Conservation (phyloP, 1,140 invertebrate genomes). For the Phortica variegata region DNA sequence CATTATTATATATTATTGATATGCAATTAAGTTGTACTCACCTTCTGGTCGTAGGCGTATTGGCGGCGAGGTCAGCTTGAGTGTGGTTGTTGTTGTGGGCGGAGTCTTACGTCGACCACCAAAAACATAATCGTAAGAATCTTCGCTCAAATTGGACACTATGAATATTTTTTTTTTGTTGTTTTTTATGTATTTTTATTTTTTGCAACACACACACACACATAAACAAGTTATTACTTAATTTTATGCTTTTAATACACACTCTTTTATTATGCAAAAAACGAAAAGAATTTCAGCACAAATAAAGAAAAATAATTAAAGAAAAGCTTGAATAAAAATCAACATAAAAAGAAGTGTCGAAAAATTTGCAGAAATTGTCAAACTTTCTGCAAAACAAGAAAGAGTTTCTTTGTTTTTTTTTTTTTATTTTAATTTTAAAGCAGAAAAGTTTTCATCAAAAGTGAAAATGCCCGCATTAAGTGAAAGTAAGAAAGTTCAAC, state of each 20-base stretch:
- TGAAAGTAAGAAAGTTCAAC: too few relatives aligned
- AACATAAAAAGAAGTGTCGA: too few relatives aligned
- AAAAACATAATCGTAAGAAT: constrained; percentile 59
- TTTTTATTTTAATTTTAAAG: too few relatives aligned
- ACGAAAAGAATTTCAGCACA: too few relatives aligned
- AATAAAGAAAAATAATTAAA: too few relatives aligned
- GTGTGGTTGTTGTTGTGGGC: constrained; percentile 54
- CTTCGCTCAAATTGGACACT: constrained; percentile 58
- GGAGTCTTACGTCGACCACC: constrained; percentile 57
- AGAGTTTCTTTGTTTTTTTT: neutral
- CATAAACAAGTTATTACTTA: neutral
- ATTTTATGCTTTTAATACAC: constrained; percentile 28
- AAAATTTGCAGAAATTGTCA: too few relatives aligned
- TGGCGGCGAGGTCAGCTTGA: constrained; percentile 58
- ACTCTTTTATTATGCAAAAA: too few relatives aligned
- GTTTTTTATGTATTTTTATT: neutral
- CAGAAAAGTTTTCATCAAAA: too few relatives aligned
- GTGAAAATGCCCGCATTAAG: too few relatives aligned
- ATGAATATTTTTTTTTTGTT: constrained; percentile 3
- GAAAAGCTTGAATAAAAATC: too few relatives aligned
- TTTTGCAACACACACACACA: neutral
- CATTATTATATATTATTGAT: neutral
- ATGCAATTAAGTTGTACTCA: constrained; percentile 9
- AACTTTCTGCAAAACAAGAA: too few relatives aligned
- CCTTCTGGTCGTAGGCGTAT: constrained; percentile 55